Conservation (phyloP, 2,888 invertebrate species). For the Sinopyrophorus schimmeli region DNA sequence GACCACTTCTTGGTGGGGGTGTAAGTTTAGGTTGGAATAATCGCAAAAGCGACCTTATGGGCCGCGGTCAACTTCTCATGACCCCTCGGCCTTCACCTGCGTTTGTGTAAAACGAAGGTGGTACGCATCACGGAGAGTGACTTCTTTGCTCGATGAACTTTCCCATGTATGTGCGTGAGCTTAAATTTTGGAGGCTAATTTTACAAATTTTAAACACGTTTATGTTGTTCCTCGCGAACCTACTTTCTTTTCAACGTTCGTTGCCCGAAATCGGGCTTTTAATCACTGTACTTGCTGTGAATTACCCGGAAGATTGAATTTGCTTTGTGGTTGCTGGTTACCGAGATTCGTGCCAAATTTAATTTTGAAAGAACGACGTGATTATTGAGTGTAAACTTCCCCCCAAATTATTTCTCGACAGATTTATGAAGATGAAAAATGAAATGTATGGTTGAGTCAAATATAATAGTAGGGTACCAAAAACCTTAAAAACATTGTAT, state of each 20-base stretch:
- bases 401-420: no score
- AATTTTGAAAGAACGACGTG: no score
- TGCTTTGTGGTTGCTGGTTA: no score
- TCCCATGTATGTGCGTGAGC: conserved; percentile 18
- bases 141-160: conserved; percentile 18
- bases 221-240: background rate
- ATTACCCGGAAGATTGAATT: no score
- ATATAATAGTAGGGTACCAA: no score
- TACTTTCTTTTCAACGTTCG: background rate
- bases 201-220: background rate
- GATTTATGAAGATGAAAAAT: no score
- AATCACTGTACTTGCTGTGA: no score
- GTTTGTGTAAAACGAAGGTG: conserved; percentile 24
- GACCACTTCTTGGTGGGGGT: conserved; percentile 14
- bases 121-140: conserved; percentile 24
- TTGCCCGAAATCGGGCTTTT: background rate
- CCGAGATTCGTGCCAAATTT: no score
- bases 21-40: conserved; percentile 20
- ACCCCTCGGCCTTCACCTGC: conserved; percentile 38
- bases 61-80: conserved; percentile 38
- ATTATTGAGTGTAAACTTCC: no score
- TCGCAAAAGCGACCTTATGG: conserved; percentile 13
- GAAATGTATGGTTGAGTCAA: no score
- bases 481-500: no score
- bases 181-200: conserved; percentile 1